Evolutionary conservation across 1,140 invertebrate species (phyloP).

Genomic region (Megalopta genalis): DNA sequence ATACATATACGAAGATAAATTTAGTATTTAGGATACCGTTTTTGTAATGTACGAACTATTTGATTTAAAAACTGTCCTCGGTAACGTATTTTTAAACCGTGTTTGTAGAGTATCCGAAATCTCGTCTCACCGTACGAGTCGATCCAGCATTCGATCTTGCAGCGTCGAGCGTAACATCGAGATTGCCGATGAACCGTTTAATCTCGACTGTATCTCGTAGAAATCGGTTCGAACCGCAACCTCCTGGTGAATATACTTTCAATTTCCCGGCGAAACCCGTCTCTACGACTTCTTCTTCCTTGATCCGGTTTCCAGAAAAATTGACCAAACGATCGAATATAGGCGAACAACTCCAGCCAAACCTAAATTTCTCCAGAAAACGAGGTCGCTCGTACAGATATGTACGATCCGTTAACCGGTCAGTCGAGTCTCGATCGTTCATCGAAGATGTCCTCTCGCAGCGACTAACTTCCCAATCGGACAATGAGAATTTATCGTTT

Average conservation of each 20-base stretch:
- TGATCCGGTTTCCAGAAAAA: neutral
- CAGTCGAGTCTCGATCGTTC: conserved; percentile 64
- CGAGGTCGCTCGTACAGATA: conserved; percentile 61
- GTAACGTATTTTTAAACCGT: too few species aligned
- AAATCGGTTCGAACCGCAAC: neutral
- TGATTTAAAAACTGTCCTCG: neutral
- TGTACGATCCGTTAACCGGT: conserved; percentile 63
- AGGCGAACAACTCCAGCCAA: conserved; percentile 20
- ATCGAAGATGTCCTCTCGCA: conserved; percentile 44
- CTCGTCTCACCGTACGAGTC: too few species aligned
- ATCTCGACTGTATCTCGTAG: neutral
- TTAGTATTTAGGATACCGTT: neutral
- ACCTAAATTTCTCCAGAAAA: conserved; percentile 73
- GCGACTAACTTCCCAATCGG: conserved; percentile 8
- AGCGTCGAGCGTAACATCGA: neutral
- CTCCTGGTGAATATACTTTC: neutral
- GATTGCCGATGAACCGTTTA: neutral
- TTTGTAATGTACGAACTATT: neutral
- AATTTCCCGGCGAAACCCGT: neutral
- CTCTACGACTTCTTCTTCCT: neutral
- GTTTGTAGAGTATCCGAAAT: neutral
- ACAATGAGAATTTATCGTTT: conserved; percentile 27
- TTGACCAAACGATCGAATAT: conserved; percentile 17
- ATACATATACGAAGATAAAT: too few species aligned
- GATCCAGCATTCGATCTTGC: neutral